Conservation (phyloP, 1,140 invertebrate genomes). For the Lasaia peninsularis region DNA sequence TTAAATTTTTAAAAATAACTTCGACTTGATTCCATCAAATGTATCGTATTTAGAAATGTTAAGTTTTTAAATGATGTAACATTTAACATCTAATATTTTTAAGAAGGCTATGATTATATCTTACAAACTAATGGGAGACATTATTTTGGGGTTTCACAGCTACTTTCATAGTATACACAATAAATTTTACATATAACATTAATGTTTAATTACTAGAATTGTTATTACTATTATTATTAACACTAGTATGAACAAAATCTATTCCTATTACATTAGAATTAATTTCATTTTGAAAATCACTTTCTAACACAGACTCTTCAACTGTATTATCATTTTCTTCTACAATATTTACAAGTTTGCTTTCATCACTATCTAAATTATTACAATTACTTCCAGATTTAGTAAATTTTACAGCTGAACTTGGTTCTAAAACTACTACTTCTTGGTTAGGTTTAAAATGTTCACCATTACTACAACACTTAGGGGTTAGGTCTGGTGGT, state of each 20-base stretch:
- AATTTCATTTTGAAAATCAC: slow-evolving; percentile 23
- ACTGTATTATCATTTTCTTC: slow-evolving; percentile 38
- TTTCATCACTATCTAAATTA: slow-evolving; percentile 44
- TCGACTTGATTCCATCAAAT: background rate
- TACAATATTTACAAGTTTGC: slow-evolving; percentile 35
- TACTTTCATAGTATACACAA: slow-evolving; percentile 23
- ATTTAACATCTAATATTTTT: slow-evolving; percentile 14
- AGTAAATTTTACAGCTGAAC: slow-evolving; percentile 41
- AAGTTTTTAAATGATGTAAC: slow-evolving; percentile 9
- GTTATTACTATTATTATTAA: slow-evolving; percentile 61
- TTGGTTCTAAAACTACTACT: slow-evolving; percentile 57
- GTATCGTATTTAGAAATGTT: slow-evolving; percentile 6
- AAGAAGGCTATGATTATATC: slow-evolving; percentile 9
- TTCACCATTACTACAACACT: slow-evolving; percentile 37
- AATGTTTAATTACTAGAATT: slow-evolving; percentile 44
- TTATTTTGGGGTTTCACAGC: slow-evolving; percentile 37
- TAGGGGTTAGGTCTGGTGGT: slow-evolving; percentile 52
- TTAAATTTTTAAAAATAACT: slow-evolving; percentile 10
- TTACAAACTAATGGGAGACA: slow-evolving; percentile 35
- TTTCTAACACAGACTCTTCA: background rate
- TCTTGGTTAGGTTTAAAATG: slow-evolving; percentile 52
- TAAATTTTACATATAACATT: slow-evolving; percentile 20
- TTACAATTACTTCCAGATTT: slow-evolving; percentile 36
- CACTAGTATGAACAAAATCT: slow-evolving; percentile 40
- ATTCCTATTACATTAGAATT: slow-evolving; percentile 23